Evolutionary conservation across 2,888 invertebrate species (phyloP).

Genomic region (Zygaena filipendulae): DNA sequence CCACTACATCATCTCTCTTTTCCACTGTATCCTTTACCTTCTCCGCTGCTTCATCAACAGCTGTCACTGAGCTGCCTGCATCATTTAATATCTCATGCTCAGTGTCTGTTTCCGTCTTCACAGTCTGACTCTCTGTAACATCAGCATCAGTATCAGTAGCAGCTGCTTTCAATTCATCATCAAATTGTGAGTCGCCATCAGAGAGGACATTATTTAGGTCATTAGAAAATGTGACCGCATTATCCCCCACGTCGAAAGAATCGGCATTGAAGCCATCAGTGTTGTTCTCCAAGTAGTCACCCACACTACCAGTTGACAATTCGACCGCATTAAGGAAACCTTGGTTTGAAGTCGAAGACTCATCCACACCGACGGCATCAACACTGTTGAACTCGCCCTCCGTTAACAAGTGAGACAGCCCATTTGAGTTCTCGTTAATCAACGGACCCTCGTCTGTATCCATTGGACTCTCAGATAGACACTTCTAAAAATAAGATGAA

Average conservation of each 20-base stretch:
- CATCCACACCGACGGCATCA: conserved; percentile 47
- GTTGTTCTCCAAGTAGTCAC: conserved; percentile 55
- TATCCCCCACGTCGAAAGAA: conserved; percentile 56
- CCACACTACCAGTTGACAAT: conserved; percentile 54
- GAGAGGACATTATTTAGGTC: conserved; percentile 46
- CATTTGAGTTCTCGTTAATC: conserved; percentile 58
- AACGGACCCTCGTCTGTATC: conserved; percentile 56
- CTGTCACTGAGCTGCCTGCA: conserved; percentile 20
- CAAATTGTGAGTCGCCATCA: conserved; percentile 50
- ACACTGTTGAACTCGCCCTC: conserved; percentile 59
- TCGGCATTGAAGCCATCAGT: conserved; percentile 41
- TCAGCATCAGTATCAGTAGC: conserved; percentile 42
- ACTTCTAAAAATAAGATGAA: conserved; percentile 35
- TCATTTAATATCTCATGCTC: conserved; percentile 24
- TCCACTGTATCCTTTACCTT: conserved; percentile 17
- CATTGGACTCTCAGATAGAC: conserved; percentile 47
- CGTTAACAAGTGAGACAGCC: conserved; percentile 52
- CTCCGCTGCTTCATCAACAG: conserved; percentile 21
- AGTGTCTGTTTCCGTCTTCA: conserved; percentile 23
- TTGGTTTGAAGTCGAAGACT: conserved; percentile 56
- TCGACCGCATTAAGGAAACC: conserved; percentile 58
- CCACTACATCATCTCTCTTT: conserved; percentile 13
- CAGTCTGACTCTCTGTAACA: conserved; percentile 30
- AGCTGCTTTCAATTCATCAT: conserved; percentile 29
- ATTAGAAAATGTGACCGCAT: conserved; percentile 51